Percentiles rank a stretch among this genome's conserved stretches.
Evolutionary conservation across 2,113 vertebrate species (phyloP).

Genomic region (Tringa solitaria): DNA sequence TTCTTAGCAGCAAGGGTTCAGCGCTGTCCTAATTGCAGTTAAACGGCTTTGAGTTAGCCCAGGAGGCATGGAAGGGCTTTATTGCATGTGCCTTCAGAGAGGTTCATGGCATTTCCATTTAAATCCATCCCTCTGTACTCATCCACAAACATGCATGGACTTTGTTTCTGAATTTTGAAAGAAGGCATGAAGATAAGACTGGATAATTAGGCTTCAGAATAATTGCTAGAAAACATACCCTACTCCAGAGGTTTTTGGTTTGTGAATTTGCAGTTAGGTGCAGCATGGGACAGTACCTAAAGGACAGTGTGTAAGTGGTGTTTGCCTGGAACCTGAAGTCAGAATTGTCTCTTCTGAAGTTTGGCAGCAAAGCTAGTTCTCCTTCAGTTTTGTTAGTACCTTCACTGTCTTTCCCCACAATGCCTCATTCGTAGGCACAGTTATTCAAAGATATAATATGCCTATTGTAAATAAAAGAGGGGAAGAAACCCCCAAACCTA

Average conservation of each 20-base stretch:
- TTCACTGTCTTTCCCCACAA: background rate
- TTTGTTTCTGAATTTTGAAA: background rate
- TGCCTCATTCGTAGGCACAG: background rate
- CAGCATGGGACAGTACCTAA: no score
- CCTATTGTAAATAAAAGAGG: background rate
- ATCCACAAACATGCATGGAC: no score
- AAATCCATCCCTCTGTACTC: background rate
- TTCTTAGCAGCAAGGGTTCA: background rate
- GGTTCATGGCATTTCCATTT: background rate
- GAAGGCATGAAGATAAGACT: background rate
- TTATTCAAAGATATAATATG: background rate
- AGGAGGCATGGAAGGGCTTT: background rate
- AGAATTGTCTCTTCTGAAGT: background rate
- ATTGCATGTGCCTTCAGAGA: background rate
- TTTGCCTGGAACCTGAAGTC: background rate
- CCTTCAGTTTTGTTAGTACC: background rate
- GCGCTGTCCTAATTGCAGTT: background rate
- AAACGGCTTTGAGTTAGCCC: background rate
- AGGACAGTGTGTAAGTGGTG: background rate
- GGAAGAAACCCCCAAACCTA: background rate
- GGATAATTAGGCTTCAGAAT: background rate
- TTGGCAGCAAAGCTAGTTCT: background rate
- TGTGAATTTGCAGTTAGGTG: background rate
- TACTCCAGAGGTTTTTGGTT: background rate
- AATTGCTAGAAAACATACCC: background rate